Conservation (phyloP, 2,797 vertebrate genomes). For the Pagetopsis macropterus region DNA sequence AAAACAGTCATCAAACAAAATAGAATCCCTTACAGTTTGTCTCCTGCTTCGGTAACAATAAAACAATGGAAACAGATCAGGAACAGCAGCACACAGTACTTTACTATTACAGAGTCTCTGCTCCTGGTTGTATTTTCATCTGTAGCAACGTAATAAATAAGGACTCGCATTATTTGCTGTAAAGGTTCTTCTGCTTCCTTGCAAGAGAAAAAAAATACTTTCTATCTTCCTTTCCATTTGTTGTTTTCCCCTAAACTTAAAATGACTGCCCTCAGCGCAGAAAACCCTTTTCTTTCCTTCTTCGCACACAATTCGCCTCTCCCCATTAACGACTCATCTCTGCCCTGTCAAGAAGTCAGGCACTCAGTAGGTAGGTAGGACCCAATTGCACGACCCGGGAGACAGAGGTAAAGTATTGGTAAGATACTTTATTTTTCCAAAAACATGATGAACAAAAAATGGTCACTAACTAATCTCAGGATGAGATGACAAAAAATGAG, state of each 20-base stretch:
- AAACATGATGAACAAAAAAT: no score
- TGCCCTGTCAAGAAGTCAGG: no score
- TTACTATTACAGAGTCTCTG: no score
- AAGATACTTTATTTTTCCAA: no score
- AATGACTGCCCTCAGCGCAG: conserved; percentile 35
- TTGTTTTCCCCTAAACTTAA: conserved; percentile 3
- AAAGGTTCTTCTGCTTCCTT: not conserved
- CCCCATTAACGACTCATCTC: conserved; percentile 40
- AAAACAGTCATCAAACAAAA: conserved; percentile 4
- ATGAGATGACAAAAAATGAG: no score
- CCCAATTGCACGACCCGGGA: no score
- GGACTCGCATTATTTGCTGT: no score
- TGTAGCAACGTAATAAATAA: not conserved
- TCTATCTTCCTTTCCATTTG: not conserved
- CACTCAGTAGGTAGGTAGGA: no score
- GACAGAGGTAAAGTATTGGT: no score
- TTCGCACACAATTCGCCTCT: conserved; percentile 21
- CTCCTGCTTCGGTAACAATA: conserved; percentile 10
- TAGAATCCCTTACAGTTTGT: not conserved
- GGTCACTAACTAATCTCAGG: no score
- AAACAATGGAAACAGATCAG: conserved; percentile 11
- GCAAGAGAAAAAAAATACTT: not conserved
- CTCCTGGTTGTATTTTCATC: no score
- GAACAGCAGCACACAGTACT: not conserved
- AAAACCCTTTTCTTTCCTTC: conserved; percentile 28